Percentiles rank a stretch among this genome's conserved stretches.
These are phyloP conservation scores for Dicaeum eximium DNA, from an alignment of 2,113 vertebrate genomes.

Conservation along the genomic window DNA sequence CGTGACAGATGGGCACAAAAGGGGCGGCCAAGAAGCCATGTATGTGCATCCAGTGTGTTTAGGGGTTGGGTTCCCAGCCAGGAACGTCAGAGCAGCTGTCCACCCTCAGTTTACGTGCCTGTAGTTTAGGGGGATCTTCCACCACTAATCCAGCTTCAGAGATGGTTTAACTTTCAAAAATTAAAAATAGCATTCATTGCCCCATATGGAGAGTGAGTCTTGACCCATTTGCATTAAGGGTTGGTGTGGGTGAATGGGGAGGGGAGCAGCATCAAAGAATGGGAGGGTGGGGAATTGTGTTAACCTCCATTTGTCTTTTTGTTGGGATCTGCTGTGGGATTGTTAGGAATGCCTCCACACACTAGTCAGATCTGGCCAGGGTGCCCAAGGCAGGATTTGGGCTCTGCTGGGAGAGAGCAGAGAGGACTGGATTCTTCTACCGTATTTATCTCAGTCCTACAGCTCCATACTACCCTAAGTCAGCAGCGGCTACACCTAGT, in stretches of 20 bases:
- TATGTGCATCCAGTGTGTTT: conserved; percentile 63
- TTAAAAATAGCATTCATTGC: conserved; percentile 65
- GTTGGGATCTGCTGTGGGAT: neutral
- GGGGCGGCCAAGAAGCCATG: conserved; percentile 64
- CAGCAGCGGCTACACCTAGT: neutral
- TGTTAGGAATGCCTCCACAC: neutral
- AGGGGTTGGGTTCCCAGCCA: conserved; percentile 60
- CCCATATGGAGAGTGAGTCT: conserved; percentile 35
- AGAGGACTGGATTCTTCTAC: neutral
- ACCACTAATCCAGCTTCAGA: conserved; percentile 69
- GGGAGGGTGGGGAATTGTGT: neutral
- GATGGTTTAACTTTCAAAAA: conserved; percentile 67
- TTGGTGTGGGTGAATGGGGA: conserved; percentile 10
- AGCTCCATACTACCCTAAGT: neutral
- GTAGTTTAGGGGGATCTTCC: conserved; percentile 67
- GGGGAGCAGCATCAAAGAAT: neutral
- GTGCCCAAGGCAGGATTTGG: neutral
- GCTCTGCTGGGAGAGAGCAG: neutral
- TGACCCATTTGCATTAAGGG: conserved; percentile 50
- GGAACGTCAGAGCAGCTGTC: conserved; percentile 67
- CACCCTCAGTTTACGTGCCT: conserved; percentile 65
- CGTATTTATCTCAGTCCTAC: neutral
- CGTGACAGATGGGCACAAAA: conserved; percentile 65
- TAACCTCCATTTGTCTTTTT: conserved; percentile 14
- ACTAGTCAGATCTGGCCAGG: neutral